phyloP scores from a whole-genome alignment of 2,113 vertebrate species.

The Anguilla japonica region DNA sequence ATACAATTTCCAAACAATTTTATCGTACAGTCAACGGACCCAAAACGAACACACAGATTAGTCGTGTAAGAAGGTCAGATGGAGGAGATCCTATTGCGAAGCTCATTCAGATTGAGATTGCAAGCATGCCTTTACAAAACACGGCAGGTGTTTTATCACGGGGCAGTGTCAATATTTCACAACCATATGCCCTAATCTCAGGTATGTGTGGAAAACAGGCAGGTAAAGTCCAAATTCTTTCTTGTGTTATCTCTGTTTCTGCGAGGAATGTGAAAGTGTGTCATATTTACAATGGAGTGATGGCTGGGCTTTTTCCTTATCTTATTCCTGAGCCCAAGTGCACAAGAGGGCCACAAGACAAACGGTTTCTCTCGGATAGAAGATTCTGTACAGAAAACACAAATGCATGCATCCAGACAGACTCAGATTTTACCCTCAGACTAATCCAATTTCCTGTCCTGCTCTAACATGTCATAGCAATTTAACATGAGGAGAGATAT shows the following conservation, averaged over 20 bases:
- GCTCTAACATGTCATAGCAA: neutral
- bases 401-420: neutral
- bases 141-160: neutral
- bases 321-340: neutral
- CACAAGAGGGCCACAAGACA: neutral
- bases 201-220: neutral
- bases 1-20: no score
- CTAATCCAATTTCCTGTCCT: neutral
- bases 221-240: conserved; percentile 9
- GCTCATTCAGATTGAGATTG: neutral
- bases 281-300: neutral
- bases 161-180: conserved; percentile 1
- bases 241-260: neutral
- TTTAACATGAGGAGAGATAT: no score
- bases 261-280: neutral
- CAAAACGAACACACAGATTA: neutral
- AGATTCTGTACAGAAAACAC: neutral
- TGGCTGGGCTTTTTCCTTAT: neutral
- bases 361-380: neutral
- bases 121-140: neutral
- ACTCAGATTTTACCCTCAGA: neutral
- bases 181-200: conserved; percentile 1
- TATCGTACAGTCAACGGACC: neutral
- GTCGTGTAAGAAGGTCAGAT: neutral
- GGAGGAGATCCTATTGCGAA: neutral